A percentile compares a stretch with the other conserved stretches of the same genome.
phyloP scores from a whole-genome alignment of 1,140 invertebrate genomes.

The Pissodes strobi region DNA sequence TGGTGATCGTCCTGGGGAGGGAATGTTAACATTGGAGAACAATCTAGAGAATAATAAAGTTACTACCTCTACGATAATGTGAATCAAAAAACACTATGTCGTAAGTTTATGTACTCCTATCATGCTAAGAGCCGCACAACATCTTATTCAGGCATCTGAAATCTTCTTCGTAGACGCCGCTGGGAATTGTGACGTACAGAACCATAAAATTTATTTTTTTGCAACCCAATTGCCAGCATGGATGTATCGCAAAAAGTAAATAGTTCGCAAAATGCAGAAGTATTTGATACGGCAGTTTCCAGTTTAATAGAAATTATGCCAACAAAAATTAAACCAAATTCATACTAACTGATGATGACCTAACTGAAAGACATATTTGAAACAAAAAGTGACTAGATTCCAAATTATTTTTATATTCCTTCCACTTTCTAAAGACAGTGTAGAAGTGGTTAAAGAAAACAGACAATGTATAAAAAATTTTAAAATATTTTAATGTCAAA shows the following conservation, averaged over 20 bases:
- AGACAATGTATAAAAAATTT: too few species aligned
- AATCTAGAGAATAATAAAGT: not conserved
- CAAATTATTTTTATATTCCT: conserved; percentile 6
- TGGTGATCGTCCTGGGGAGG: not conserved
- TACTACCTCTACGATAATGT: not conserved
- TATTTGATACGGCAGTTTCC: not conserved
- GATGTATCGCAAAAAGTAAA: too few species aligned
- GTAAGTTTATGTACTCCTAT: conserved; percentile 17
- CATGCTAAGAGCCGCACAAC: conserved; percentile 23
- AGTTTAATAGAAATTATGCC: conserved; percentile 4
- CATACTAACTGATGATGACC: conserved; percentile 11
- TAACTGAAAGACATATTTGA: conserved; percentile 12
- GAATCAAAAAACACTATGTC: not conserved
- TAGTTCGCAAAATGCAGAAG: too few species aligned
- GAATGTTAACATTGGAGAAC: conserved; percentile 8
- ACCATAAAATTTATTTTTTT: conserved; percentile 29
- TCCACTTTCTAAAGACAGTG: too few species aligned
- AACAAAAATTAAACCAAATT: conserved; percentile 5
- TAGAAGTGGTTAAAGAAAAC: too few species aligned
- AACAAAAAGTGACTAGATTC: conserved; percentile 16
- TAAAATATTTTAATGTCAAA: too few species aligned
- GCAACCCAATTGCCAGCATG: conserved; percentile 4
- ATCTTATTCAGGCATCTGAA: too few species aligned
- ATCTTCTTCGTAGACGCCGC: conserved; percentile 30
- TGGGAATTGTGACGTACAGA: conserved; percentile 20